Evolutionary conservation across 2,888 invertebrate genomes (phyloP).

Genomic region (Thysanoteuthis rhombus): DNA sequence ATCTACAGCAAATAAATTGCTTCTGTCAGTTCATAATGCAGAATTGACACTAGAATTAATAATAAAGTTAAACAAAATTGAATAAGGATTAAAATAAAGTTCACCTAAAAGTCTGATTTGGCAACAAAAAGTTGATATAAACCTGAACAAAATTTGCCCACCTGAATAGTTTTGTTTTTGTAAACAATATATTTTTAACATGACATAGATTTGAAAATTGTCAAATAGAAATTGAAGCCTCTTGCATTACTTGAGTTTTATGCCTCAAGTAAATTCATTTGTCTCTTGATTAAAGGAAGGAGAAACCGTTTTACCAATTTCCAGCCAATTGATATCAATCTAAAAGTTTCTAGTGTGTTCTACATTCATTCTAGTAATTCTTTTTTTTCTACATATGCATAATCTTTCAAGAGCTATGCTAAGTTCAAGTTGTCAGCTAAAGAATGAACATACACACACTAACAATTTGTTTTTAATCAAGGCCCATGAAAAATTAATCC

Average conservation of each 20-base stretch:
- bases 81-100: neutral
- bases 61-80: neutral
- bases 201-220: neutral
- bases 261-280: neutral
- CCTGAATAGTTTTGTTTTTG: neutral
- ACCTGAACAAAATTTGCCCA: too few species aligned
- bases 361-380: neutral
- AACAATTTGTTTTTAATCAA: neutral
- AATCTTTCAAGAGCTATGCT: too few species aligned
- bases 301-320: neutral
- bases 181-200: neutral
- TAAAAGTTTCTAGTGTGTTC: neutral
- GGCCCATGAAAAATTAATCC: neutral
- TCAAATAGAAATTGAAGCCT: neutral
- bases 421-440: too few species aligned
- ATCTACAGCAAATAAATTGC: too few species aligned
- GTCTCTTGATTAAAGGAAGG: neutral
- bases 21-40: neutral
- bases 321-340: neutral
- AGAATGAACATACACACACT: too few species aligned
- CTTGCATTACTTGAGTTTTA: neutral
- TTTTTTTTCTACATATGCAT: too few species aligned
- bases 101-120: too few species aligned
- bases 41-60: neutral
- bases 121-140: too few species aligned